Percentiles rank a stretch among this genome's conserved stretches.
These are phyloP conservation scores for Ametastegia equiseti DNA, from an alignment of 2,888 invertebrate genomes.

Conservation along the genomic window DNA sequence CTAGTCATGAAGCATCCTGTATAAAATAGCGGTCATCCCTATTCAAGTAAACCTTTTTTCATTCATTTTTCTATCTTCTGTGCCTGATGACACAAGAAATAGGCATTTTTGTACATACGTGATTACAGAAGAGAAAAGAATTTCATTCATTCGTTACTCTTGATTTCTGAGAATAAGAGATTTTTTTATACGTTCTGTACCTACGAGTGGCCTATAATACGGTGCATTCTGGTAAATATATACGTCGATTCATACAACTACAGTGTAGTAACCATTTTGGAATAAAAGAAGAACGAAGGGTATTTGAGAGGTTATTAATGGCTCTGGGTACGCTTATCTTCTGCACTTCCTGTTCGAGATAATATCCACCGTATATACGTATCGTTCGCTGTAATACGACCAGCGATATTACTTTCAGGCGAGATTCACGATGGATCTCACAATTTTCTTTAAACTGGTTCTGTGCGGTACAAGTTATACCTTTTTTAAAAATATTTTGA, in stretches of 20 bases:
- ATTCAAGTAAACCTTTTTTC: too few species aligned
- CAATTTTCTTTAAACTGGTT: not conserved
- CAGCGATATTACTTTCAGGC: not conserved
- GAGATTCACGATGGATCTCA: too few species aligned
- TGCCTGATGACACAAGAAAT: too few species aligned
- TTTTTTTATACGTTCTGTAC: not conserved
- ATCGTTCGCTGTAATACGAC: not conserved
- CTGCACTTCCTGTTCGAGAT: constrained; percentile 66
- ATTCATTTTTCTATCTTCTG: too few species aligned
- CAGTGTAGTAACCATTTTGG: not conserved
- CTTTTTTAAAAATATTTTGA: too few species aligned
- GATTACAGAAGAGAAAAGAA: not conserved
- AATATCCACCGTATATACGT: constrained; percentile 35
- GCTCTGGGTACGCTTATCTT: constrained; percentile 65
- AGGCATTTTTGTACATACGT: too few species aligned
- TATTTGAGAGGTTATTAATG: constrained; percentile 63
- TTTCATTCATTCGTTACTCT: too few species aligned
- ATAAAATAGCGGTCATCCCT: too few species aligned
- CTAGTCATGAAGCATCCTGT: too few species aligned
- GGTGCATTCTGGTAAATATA: not conserved
- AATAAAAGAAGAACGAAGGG: constrained; percentile 39
- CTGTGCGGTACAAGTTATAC: not conserved
- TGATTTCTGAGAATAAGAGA: too few species aligned
- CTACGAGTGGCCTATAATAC: too few species aligned
- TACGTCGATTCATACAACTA: not conserved